These are phyloP conservation scores for Leistus spinibarbis DNA, from an alignment of 2,888 invertebrate species.

Conservation along the genomic window DNA sequence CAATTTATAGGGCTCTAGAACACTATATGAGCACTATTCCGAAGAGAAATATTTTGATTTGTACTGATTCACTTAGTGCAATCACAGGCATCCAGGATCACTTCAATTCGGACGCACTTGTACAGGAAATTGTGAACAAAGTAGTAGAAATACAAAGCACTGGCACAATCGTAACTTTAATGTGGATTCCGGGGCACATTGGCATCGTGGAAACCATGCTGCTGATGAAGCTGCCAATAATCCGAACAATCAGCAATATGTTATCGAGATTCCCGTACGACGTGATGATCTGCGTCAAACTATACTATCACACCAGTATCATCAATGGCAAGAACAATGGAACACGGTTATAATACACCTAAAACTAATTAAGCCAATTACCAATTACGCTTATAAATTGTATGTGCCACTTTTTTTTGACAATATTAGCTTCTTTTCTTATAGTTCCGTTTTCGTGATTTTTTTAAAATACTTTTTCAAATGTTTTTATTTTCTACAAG, in stretches of 20 bases:
- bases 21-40: background rate
- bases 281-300: background rate
- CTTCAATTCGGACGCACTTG: too few species aligned
- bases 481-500: too few species aligned
- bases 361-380: background rate
- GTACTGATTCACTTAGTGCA: background rate
- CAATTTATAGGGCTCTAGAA: background rate
- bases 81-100: background rate
- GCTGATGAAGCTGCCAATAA: background rate
- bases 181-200: background rate
- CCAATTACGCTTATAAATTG: too few species aligned
- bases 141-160: too few species aligned
- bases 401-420: too few species aligned
- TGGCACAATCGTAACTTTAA: background rate
- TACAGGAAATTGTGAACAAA: too few species aligned
- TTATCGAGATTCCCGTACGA: background rate
- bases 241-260: background rate
- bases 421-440: too few species aligned
- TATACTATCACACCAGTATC: too few species aligned
- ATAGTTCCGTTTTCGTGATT: too few species aligned
- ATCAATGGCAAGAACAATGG: too few species aligned
- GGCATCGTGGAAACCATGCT: background rate
- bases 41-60: background rate
- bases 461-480: too few species aligned
- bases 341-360: background rate